Evolutionary conservation across 2,113 vertebrate genomes (phyloP), one percentile per base, ranked within the genome.

Genomic region (Aramus guarauna): DNA sequence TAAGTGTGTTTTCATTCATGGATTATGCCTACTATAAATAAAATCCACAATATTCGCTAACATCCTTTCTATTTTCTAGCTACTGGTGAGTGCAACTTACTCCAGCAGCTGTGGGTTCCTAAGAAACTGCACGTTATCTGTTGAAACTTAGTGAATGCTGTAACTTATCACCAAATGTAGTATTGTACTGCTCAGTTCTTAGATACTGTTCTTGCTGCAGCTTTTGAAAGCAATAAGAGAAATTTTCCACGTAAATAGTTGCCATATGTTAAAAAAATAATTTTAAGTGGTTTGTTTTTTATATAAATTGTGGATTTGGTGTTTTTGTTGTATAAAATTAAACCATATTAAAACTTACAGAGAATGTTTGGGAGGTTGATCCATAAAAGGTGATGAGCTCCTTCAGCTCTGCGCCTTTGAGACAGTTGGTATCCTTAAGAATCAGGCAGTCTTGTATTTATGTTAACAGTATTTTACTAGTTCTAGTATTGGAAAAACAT

Each of bases 171-270:
- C 72, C 80, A 92, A 59, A 78, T 64, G 5, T 48, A 22, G 76
- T 75, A 48, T 15, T 79, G 62, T 89, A 73, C 78, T 72, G 90
- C 85, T 77, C 56, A 23, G 74, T 85, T 87, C 36, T 85, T 36
- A n/a, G 30, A 36, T 88, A 81, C 43, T 96, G 76, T 91, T 79
- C 80, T 90, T 85, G 39, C 88, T 96, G 92, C 76, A 63, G 93
- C 83, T 95, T 93, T 67, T 58, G 62, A 96, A 94, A 96, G 94
- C 95, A 96, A 83, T 97, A 97, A 95, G 86, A 88, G 32, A 88
- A 90, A 47, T 73, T 56, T 86, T 69, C 53, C 66, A 39, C 55
- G 16, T 59, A 84, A 94, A 43, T 63, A 94, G 66, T 90, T 96
- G 67, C 62, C 81, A 37, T 94, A 68, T 90, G 69, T 78, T 95